A percentile compares a stretch with the other conserved stretches of the same genome.
These are phyloP conservation scores for Hyperoplus immaculatus DNA, from an alignment of 2,797 vertebrate genomes.

Conservation along the genomic window DNA sequence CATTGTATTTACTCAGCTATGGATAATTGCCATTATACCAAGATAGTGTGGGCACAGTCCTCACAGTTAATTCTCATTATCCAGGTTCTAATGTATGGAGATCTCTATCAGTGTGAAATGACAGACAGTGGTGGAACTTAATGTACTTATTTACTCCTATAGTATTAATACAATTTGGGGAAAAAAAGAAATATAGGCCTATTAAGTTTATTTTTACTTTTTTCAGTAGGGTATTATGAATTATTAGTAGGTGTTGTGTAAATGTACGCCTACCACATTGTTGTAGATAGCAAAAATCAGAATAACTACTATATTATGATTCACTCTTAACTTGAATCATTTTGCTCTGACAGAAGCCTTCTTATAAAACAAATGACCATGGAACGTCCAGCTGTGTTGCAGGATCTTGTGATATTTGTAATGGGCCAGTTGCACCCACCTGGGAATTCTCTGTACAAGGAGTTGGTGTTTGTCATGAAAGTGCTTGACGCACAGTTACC, in stretches of 20 bases:
- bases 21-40: background rate
- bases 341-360: conserved; percentile 4
- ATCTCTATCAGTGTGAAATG: background rate
- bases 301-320: background rate
- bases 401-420: conserved; percentile 74
- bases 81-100: background rate
- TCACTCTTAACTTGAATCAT: background rate
- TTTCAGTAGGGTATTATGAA: background rate
- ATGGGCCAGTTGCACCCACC: conserved; percentile 64
- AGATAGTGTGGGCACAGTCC: background rate
- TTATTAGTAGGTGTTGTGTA: background rate
- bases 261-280: background rate
- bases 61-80: background rate
- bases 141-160: background rate
- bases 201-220: background rate
- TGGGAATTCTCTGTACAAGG: conserved; percentile 62
- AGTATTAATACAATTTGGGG: too few relatives aligned
- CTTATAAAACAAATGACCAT: conserved; percentile 9
- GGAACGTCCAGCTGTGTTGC: conserved; percentile 61
- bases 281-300: conserved; percentile 6
- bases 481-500: conserved; percentile 13
- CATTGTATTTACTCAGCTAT: background rate
- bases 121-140: conserved; percentile 3
- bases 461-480: conserved; percentile 48
- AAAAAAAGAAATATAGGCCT: too few relatives aligned